Evolutionary conservation across 2,797 vertebrate genomes (phyloP).

Genomic region (Tiaroga cobitis): DNA sequence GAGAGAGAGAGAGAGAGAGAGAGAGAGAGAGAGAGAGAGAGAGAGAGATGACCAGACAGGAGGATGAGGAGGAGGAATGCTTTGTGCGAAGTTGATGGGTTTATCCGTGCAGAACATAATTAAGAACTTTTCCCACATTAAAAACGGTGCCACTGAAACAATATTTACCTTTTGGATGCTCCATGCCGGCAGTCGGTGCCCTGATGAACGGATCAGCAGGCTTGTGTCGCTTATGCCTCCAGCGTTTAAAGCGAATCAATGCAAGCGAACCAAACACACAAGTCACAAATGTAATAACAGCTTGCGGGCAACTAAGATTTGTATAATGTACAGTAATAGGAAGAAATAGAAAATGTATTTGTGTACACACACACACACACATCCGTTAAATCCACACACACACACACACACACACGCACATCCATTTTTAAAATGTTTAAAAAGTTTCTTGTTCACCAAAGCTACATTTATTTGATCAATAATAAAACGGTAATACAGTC

Average conservation of each 20-base stretch:
- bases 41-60: slow-evolving; percentile 17
- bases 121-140: slow-evolving; percentile 52
- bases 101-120: slow-evolving; percentile 56
- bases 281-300: slow-evolving; percentile 37
- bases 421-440: too few species aligned
- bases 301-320: slow-evolving; percentile 20
- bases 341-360: not conserved
- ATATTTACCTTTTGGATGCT: slow-evolving; percentile 60
- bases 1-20: slow-evolving; percentile 24
- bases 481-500: not conserved
- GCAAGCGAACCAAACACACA: slow-evolving; percentile 22
- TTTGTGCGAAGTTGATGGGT: slow-evolving; percentile 48
- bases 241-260: slow-evolving; percentile 17
- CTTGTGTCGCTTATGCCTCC: slow-evolving; percentile 4
- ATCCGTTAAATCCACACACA: too few species aligned
- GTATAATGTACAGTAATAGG: slow-evolving; percentile 11
- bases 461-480: not conserved
- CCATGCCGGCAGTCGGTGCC: slow-evolving; percentile 17
- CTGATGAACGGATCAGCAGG: slow-evolving; percentile 29
- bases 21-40: slow-evolving; percentile 31
- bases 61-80: slow-evolving; percentile 29
- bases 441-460: too few species aligned
- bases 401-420: too few species aligned
- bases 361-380: not conserved
- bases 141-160: slow-evolving; percentile 57